These are phyloP conservation scores for Pachypanchax playfairii DNA, from an alignment of 2,113 vertebrate genomes.

Conservation along the genomic window DNA sequence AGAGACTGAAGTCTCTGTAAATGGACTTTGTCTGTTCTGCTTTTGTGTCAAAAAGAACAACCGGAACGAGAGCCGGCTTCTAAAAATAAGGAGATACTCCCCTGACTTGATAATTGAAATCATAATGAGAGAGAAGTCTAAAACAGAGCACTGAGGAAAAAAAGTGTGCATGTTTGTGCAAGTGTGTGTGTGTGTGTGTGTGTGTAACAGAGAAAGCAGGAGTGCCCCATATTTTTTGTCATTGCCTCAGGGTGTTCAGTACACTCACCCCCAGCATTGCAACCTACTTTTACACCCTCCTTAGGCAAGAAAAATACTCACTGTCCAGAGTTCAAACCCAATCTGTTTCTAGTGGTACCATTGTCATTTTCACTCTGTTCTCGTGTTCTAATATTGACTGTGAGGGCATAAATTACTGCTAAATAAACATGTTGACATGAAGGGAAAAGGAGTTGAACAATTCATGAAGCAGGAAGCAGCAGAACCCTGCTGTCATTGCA, in stretches of 20 bases:
- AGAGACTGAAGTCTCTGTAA: constrained; percentile 46
- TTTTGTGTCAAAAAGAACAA: constrained; percentile 54
- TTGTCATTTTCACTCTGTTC: constrained; percentile 56
- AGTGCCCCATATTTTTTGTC: constrained; percentile 73
- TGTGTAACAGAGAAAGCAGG: constrained; percentile 12
- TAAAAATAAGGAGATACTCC: constrained; percentile 68
- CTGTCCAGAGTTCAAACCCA: constrained; percentile 66
- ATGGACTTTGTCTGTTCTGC: constrained; percentile 41
- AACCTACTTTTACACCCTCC: constrained; percentile 72
- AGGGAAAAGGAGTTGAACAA: constrained; percentile 55
- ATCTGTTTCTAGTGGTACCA: constrained; percentile 72
- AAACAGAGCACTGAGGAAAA: constrained; percentile 27
- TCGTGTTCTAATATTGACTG: constrained; percentile 60
- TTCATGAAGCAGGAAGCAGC: constrained; percentile 56
- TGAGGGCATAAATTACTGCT: constrained; percentile 67
- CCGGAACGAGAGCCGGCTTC: constrained; percentile 40
- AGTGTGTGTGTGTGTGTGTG: constrained; percentile 7
- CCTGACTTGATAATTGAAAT: constrained; percentile 70
- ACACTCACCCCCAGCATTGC: constrained; percentile 69
- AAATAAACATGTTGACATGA: constrained; percentile 66
- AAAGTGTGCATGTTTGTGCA: constrained; percentile 21
- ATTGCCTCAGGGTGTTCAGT: constrained; percentile 65
- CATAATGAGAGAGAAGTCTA: constrained; percentile 59
- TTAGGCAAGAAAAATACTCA: too few species aligned
- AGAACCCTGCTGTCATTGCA: constrained; percentile 18